phyloP scores from a whole-genome alignment of 2,797 vertebrate species.

The Moxostoma hubbsi region DNA sequence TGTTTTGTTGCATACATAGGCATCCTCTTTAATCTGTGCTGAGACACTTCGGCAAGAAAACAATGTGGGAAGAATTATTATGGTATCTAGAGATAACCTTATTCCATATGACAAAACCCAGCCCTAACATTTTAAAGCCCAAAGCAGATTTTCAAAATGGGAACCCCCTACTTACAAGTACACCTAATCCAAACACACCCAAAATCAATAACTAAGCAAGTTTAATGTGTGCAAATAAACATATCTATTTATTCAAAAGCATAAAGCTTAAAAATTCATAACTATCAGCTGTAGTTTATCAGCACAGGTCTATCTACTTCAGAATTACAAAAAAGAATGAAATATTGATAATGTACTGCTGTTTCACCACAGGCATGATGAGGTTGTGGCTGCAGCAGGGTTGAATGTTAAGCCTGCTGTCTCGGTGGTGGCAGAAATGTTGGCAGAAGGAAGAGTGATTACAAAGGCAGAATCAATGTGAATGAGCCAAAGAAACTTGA shows the following conservation, averaged over 20 bases:
- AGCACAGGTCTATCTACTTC: no score
- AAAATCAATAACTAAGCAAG: no score
- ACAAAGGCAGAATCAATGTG: constrained; percentile 83
- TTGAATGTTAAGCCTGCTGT: constrained; percentile 84
- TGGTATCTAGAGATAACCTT: constrained; percentile 80
- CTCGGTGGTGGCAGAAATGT: constrained; percentile 80
- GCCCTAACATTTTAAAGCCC: no score
- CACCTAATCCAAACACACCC: no score
- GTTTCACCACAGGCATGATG: constrained; percentile 69
- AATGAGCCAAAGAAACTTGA: constrained; percentile 32
- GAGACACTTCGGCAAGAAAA: constrained; percentile 86
- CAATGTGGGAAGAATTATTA: constrained; percentile 82
- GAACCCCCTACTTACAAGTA: no score
- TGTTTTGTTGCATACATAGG: constrained; percentile 71
- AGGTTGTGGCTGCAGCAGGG: constrained; percentile 82
- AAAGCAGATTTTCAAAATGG: no score
- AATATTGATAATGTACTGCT: neutral
- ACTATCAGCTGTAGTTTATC: no score
- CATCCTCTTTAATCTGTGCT: constrained; percentile 82
- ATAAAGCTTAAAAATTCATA: no score
- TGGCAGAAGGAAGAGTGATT: constrained; percentile 77
- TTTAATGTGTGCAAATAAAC: no score
- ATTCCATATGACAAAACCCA: constrained; percentile 85
- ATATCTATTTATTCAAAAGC: no score
- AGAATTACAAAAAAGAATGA: no score